These are phyloP conservation scores for Macrosteles quadrilineatus DNA, from an alignment of 1,140 invertebrate genomes.

Conservation along the genomic window DNA sequence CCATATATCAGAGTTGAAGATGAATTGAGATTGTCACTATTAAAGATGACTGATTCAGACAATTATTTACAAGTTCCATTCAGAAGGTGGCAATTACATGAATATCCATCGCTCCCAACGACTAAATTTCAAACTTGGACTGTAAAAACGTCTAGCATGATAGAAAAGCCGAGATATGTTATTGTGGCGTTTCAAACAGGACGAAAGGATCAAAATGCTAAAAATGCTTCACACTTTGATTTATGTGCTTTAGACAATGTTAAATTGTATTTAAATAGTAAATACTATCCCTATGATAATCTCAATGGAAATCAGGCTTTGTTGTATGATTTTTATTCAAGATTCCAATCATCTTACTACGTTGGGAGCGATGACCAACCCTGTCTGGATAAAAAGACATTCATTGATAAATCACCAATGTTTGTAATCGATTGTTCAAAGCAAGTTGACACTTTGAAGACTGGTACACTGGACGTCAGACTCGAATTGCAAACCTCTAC, in stretches of 20 bases:
- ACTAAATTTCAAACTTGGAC: slow-evolving; percentile 44
- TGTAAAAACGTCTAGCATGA: slow-evolving; percentile 42
- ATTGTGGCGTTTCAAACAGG: slow-evolving; percentile 42
- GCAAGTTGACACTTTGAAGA: slow-evolving; percentile 45
- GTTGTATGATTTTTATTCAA: slow-evolving; percentile 44
- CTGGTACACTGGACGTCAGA: slow-evolving; percentile 41
- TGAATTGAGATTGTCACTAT: slow-evolving; percentile 30
- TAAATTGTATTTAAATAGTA: slow-evolving; percentile 46
- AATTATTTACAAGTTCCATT: too few relatives aligned
- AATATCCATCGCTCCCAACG: too few relatives aligned
- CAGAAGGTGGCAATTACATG: too few relatives aligned
- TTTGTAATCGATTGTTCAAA: slow-evolving; percentile 45
- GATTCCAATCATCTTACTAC: slow-evolving; percentile 44
- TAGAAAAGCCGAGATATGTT: slow-evolving; percentile 45
- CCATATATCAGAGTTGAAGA: slow-evolving; percentile 40
- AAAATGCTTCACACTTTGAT: too few relatives aligned
- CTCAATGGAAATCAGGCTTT: slow-evolving; percentile 42
- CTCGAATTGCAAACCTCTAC: slow-evolving; percentile 43
- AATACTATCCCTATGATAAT: slow-evolving; percentile 45
- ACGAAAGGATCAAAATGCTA: slow-evolving; percentile 33
- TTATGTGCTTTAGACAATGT: too few relatives aligned
- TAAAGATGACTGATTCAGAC: too few relatives aligned
- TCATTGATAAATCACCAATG: slow-evolving; percentile 37
- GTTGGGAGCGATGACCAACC: too few relatives aligned
- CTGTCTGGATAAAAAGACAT: too few relatives aligned